These are phyloP conservation scores for Tenthredo mesomela DNA, from an alignment of 2,888 invertebrate species.

Conservation along the genomic window DNA sequence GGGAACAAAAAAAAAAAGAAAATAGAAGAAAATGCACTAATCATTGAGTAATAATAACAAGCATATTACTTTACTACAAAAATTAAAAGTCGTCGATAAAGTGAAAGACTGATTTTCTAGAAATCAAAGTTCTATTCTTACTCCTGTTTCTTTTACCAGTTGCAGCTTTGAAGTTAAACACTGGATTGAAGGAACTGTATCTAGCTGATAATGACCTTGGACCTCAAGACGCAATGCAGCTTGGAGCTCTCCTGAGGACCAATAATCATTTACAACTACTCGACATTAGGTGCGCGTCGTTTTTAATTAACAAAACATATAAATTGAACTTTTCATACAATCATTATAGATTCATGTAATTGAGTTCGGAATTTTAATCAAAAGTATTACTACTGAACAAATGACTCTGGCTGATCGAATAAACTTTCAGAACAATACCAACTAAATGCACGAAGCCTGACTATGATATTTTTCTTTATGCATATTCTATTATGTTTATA, in stretches of 20 bases:
- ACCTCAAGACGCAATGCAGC: slow-evolving; percentile 87
- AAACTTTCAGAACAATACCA: not conserved
- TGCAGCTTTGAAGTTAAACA: slow-evolving; percentile 89
- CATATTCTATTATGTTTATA: not conserved
- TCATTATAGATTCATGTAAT: not conserved
- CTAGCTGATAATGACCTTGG: slow-evolving; percentile 90
- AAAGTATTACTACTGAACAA: not conserved
- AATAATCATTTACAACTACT: slow-evolving; percentile 89
- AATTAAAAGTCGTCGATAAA: not conserved
- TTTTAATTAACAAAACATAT: slow-evolving; percentile 22
- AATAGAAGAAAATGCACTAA: not conserved
- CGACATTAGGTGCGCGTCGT: slow-evolving; percentile 84
- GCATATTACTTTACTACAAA: not conserved
- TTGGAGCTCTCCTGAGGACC: slow-evolving; percentile 86
- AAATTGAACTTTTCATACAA: not conserved
- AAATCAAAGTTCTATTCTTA: slow-evolving; percentile 35
- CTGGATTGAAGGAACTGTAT: slow-evolving; percentile 88
- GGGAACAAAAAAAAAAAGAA: not conserved
- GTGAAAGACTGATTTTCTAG: slow-evolving; percentile 12
- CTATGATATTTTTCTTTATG: not conserved
- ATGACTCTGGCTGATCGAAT: not conserved
- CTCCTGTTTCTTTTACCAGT: slow-evolving; percentile 79
- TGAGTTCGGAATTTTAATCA: not conserved
- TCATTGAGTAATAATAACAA: not conserved
- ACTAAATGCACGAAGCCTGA: not conserved